phyloP scores from a whole-genome alignment of 1,140 invertebrate species.

The Leptinotarsa undecemlineata region DNA sequence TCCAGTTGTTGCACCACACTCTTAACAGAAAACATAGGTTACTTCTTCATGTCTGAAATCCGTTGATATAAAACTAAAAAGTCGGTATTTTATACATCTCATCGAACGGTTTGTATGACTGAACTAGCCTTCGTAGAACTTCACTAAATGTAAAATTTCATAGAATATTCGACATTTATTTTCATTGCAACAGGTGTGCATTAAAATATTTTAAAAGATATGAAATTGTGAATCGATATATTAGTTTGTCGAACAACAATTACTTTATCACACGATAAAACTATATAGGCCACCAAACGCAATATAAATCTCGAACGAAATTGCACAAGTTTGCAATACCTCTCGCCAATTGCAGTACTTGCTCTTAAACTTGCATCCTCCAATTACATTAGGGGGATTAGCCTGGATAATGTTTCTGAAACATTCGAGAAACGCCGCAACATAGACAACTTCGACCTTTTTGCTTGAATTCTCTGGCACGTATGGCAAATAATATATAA shows the following conservation, averaged over 20 bases:
- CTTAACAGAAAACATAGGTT: too few relatives aligned
- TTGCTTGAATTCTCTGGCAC: conserved; percentile 4
- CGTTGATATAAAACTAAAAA: too few relatives aligned
- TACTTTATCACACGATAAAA: neutral
- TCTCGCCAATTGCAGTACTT: neutral
- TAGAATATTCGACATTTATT: too few relatives aligned
- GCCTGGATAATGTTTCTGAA: neutral
- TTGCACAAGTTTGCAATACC: neutral
- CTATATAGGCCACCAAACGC: neutral
- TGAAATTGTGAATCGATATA: neutral
- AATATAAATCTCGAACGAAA: neutral
- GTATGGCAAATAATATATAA: conserved; percentile 8
- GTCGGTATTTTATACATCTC: too few relatives aligned
- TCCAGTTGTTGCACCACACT: too few relatives aligned
- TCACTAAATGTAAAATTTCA: too few relatives aligned
- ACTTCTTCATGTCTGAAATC: too few relatives aligned
- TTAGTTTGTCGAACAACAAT: neutral
- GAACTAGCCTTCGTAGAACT: too few relatives aligned
- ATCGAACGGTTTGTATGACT: too few relatives aligned
- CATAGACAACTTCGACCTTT: conserved; percentile 4
- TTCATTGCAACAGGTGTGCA: too few relatives aligned
- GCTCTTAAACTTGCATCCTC: conserved; percentile 1
- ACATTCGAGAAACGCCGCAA: conserved; percentile 4
- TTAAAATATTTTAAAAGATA: too few relatives aligned
- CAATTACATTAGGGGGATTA: neutral